Conservation (phyloP, 2,888 invertebrate genomes). For the Dryococelus australis region DNA sequence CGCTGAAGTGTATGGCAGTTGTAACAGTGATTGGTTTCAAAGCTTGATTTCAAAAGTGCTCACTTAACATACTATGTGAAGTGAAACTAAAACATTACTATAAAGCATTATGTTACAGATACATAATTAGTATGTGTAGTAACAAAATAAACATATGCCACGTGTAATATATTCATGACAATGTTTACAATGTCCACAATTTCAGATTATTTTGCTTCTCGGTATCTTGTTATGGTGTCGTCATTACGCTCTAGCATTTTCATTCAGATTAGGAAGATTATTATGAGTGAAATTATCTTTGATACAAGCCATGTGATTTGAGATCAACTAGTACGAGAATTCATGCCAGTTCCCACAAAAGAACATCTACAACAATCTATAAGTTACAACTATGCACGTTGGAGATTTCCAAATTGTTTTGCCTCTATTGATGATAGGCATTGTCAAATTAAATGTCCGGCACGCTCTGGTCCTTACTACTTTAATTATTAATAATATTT, state of each 20-base stretch:
- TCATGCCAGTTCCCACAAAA: not conserved
- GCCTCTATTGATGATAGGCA: conserved; percentile 1
- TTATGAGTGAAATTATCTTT: not conserved
- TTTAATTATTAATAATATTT: not conserved
- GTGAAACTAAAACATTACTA: too few species aligned
- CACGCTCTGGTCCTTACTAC: not conserved
- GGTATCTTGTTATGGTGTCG: not conserved
- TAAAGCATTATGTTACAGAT: not conserved
- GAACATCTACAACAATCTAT: not conserved
- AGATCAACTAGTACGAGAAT: not conserved
- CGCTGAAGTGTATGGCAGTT: too few species aligned
- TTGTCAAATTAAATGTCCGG: not conserved
- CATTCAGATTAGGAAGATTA: not conserved
- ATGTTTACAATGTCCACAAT: too few species aligned
- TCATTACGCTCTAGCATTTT: conserved; percentile 17
- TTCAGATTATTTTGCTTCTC: not conserved
- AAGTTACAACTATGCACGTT: not conserved
- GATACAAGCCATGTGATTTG: not conserved
- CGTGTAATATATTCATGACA: too few species aligned
- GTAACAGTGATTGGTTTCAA: too few species aligned
- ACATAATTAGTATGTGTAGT: not conserved
- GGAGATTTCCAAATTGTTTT: not conserved
- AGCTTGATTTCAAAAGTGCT: too few species aligned
- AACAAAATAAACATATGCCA: too few species aligned
- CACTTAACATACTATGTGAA: too few species aligned